These are phyloP conservation scores for Drosophila vallismaia DNA, from an alignment of 2,888 invertebrate species.

Conservation along the genomic window DNA sequence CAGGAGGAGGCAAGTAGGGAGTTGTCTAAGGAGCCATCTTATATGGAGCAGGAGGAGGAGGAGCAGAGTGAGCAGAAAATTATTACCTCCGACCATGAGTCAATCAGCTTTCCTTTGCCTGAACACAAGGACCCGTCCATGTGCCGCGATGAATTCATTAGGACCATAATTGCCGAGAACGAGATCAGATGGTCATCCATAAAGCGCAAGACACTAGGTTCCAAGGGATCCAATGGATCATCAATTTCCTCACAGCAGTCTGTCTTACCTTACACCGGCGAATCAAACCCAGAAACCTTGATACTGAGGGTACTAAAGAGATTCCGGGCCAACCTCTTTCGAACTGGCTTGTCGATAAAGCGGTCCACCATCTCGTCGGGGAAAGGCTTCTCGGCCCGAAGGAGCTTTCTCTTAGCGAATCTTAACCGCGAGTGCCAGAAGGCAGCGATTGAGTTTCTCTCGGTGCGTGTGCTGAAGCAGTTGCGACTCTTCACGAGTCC, in stretches of 20 bases:
- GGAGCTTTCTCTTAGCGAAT: neutral
- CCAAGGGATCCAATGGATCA: neutral
- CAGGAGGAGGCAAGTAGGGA: neutral
- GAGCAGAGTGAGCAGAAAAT: neutral
- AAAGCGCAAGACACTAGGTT: neutral
- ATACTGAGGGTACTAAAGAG: neutral
- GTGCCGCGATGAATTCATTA: slow-evolving; percentile 47
- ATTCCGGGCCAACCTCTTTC: neutral
- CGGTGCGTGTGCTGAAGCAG: slow-evolving; percentile 35
- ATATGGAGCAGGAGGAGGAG: neutral
- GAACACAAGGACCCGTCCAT: slow-evolving; percentile 28
- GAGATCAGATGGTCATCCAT: no score
- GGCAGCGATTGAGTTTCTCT: slow-evolving; percentile 50
- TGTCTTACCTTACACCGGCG: neutral
- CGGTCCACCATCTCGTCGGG: neutral
- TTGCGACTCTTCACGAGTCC: slow-evolving; percentile 25
- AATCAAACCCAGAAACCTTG: neutral
- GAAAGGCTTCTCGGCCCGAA: neutral
- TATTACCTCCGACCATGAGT: neutral
- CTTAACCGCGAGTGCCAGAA: slow-evolving; percentile 35
- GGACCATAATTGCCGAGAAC: neutral
- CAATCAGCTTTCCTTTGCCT: slow-evolving; percentile 37
- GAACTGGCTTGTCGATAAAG: neutral
- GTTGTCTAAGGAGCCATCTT: no score
- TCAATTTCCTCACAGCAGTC: neutral